Conservation (phyloP, 1,140 invertebrate species). For the Aleiodes sp. region DNA sequence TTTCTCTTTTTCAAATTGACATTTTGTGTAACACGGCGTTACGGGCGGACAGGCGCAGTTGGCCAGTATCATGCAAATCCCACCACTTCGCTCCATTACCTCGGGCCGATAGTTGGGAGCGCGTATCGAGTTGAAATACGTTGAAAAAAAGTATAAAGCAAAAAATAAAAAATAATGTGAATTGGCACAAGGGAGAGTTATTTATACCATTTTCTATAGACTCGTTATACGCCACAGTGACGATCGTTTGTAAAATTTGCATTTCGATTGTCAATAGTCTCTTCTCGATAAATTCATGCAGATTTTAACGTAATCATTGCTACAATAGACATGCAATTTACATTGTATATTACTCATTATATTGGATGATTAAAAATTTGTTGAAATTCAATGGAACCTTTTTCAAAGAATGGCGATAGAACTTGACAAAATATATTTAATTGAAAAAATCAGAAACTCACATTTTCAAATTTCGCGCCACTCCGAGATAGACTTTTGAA, state of each 20-base stretch:
- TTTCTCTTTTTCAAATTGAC: constrained; percentile 17
- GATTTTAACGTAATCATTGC: background rate
- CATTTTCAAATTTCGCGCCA: no score
- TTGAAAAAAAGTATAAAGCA: background rate
- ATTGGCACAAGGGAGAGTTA: background rate
- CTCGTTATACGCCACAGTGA: constrained; percentile 23
- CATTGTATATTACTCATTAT: background rate
- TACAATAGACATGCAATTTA: background rate
- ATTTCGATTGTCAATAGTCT: constrained; percentile 31
- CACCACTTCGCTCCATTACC: constrained; percentile 29
- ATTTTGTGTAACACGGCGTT: constrained; percentile 14
- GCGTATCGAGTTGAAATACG: background rate
- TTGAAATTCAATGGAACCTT: no score
- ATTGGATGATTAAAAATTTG: no score
- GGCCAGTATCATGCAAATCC: constrained; percentile 33
- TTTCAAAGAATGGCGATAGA: no score
- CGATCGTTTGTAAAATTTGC: constrained; percentile 30
- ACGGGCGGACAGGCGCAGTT: background rate
- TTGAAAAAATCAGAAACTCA: no score
- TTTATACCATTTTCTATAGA: constrained; percentile 23
- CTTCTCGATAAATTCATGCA: background rate
- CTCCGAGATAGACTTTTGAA: no score
- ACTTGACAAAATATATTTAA: no score
- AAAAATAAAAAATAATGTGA: constrained; percentile 1
- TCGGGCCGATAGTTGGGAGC: background rate